Conservation (phyloP, 2,888 invertebrate species). For the Erannis defoliaria region DNA sequence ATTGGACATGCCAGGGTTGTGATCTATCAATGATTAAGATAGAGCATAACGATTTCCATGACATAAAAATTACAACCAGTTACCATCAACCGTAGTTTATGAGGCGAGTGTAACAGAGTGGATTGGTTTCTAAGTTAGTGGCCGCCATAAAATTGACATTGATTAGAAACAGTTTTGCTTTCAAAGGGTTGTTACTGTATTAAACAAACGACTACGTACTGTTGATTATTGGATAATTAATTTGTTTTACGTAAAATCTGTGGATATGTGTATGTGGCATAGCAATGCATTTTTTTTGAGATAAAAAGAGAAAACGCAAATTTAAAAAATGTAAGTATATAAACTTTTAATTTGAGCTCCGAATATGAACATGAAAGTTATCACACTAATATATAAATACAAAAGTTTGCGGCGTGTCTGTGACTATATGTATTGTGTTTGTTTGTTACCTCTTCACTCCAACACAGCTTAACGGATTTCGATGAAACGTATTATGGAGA, state of each 20-base stretch:
- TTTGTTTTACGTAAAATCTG: not conserved
- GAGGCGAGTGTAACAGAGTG: not conserved
- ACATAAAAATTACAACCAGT: slow-evolving; percentile 21
- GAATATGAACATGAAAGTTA: too few relatives aligned
- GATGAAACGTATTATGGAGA: too few relatives aligned
- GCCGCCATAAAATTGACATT: slow-evolving; percentile 33
- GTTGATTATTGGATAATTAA: not conserved
- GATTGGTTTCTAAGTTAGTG: slow-evolving; percentile 22
- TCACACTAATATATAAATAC: too few relatives aligned
- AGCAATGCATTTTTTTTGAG: too few relatives aligned
- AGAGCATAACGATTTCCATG: slow-evolving; percentile 24
- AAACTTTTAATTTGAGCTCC: too few relatives aligned
- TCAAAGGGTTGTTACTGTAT: slow-evolving; percentile 14
- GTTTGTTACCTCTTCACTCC: too few relatives aligned
- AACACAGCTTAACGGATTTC: too few relatives aligned
- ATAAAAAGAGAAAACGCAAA: too few relatives aligned
- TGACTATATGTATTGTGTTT: too few relatives aligned
- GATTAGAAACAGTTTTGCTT: slow-evolving; percentile 36
- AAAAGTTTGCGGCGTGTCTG: too few relatives aligned
- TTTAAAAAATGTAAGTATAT: too few relatives aligned
- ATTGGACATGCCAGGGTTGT: slow-evolving; percentile 43
- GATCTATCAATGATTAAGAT: slow-evolving; percentile 44
- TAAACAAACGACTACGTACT: not conserved
- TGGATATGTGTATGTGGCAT: too few relatives aligned
- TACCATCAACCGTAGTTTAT: slow-evolving; percentile 12